Evolutionary conservation across 2,113 vertebrate species (phyloP).

Genomic region (Lycocorax pyrrhopterus): DNA sequence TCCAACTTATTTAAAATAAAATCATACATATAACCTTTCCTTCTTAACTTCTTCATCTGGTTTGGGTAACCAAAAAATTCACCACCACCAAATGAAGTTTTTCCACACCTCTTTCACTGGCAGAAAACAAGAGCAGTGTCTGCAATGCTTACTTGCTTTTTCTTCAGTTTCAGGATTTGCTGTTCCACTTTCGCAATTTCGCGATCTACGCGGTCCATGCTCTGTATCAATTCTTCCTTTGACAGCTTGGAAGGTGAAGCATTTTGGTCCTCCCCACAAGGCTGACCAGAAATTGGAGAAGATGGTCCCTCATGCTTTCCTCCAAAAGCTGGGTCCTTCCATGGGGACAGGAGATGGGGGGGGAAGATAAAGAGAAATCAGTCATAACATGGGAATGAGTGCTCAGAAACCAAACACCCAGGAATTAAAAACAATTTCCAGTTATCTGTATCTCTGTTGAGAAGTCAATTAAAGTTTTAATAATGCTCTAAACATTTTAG

Average conservation of each 20-base stretch:
- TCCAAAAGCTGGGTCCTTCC: slow-evolving; percentile 85
- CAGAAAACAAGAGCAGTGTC: neutral
- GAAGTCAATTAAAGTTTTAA: neutral
- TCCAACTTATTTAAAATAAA: neutral
- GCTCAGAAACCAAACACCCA: neutral
- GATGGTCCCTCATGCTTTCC: slow-evolving; percentile 83
- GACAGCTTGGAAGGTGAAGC: slow-evolving; percentile 96
- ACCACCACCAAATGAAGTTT: neutral
- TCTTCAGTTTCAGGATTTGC: slow-evolving; percentile 96
- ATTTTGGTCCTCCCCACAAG: slow-evolving; percentile 90
- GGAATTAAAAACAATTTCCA: neutral
- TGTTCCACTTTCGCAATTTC: slow-evolving; percentile 99
- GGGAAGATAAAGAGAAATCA: neutral
- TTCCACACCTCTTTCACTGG: neutral
- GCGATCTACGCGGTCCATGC: slow-evolving; percentile 97
- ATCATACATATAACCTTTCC: rapidly evolving
- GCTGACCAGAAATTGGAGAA: slow-evolving; percentile 79
- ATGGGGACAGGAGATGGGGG: neutral
- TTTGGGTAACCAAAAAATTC: neutral
- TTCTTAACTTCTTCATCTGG: neutral
- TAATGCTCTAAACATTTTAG: neutral
- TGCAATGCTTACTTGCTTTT: slow-evolving; percentile 87
- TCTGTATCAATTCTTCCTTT: slow-evolving; percentile 98
- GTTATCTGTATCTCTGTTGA: neutral
- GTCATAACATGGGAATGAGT: neutral